Conservation (phyloP, 2,113 vertebrate species). For the Myodes glareolus region DNA sequence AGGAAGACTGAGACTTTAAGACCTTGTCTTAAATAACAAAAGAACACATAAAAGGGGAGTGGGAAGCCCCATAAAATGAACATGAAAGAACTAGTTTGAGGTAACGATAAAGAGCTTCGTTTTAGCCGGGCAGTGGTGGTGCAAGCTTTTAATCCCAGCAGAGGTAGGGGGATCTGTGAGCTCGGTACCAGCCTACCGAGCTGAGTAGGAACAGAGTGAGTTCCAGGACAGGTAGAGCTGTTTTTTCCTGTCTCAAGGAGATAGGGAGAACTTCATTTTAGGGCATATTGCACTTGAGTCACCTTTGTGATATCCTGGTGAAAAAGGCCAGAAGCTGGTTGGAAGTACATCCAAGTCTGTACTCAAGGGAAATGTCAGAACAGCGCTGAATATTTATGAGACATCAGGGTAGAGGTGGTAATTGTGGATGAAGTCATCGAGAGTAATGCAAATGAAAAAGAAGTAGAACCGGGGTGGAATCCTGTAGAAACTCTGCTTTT, state of each 20-base stretch:
- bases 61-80: background rate
- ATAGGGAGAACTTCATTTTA: background rate
- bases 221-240: too few species aligned
- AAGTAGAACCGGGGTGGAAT: background rate
- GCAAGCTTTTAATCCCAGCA: too few species aligned
- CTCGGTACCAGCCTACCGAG: too few species aligned
- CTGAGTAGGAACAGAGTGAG: too few species aligned
- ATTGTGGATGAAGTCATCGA: constrained; percentile 28
- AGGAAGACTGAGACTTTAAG: background rate
- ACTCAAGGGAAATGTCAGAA: constrained; percentile 43
- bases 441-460: constrained; percentile 50
- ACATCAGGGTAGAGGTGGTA: constrained; percentile 1
- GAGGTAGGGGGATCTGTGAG: too few species aligned
- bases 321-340: constrained; percentile 9
- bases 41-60: background rate
- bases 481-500: background rate
- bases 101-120: background rate
- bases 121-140: background rate
- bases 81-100: background rate
- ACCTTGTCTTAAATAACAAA: background rate
- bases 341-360: background rate
- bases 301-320: background rate
- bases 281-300: constrained; percentile 35
- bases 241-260: too few species aligned
- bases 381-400: constrained; percentile 23